These are phyloP conservation scores for Oegoconia quadripuncta DNA, from an alignment of 2,888 invertebrate genomes.

Conservation along the genomic window DNA sequence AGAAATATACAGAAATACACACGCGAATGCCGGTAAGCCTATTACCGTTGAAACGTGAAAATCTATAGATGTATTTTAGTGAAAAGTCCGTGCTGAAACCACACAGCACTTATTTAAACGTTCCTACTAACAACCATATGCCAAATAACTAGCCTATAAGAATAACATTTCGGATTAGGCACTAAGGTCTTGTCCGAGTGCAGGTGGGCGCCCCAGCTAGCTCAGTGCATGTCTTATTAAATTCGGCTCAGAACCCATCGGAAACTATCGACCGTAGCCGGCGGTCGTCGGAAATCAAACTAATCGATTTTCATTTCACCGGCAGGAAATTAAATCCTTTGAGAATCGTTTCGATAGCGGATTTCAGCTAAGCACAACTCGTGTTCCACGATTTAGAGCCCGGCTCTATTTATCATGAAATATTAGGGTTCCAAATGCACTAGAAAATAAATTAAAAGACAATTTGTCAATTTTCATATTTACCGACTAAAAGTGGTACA, in stretches of 20 bases:
- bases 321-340: constrained; percentile 79
- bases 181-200: neutral
- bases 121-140: too few species aligned
- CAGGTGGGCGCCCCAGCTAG: constrained; percentile 15
- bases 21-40: too few species aligned
- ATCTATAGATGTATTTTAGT: too few species aligned
- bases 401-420: constrained; percentile 19
- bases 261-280: constrained; percentile 66
- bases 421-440: constrained; percentile 4
- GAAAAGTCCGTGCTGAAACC: too few species aligned
- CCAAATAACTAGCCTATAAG: too few species aligned
- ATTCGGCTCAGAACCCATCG: constrained; percentile 54
- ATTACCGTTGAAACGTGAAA: too few species aligned
- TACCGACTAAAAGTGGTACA: too few species aligned
- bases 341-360: constrained; percentile 72
- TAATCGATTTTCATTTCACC: constrained; percentile 77
- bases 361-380: constrained; percentile 72
- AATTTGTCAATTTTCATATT: too few species aligned
- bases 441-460: too few species aligned
- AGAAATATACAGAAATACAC: too few species aligned
- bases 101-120: too few species aligned
- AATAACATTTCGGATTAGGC: too few species aligned
- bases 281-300: constrained; percentile 72
- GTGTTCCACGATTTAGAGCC: constrained; percentile 48
- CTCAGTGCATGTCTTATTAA: constrained; percentile 58